Evolutionary conservation across 2,888 invertebrate species (phyloP).

Genomic region (Cepaea hortensis): DNA sequence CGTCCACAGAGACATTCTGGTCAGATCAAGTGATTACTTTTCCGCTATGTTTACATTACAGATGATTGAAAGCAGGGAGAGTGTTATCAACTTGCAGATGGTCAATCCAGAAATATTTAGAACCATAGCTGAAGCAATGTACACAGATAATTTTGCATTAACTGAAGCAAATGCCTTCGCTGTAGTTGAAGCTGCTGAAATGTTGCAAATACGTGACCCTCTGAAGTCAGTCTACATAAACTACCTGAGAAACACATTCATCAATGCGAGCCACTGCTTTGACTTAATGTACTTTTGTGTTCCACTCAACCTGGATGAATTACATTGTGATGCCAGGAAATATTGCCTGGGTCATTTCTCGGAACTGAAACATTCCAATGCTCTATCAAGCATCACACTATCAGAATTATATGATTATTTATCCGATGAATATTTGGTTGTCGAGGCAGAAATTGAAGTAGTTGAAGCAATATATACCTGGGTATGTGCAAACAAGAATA

Average conservation of each 20-base stretch:
- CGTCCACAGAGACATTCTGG: conserved; percentile 41
- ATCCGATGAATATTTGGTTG: conserved; percentile 41
- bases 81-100: conserved; percentile 19
- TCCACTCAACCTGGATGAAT: conserved; percentile 2
- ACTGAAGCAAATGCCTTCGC: conserved; percentile 30
- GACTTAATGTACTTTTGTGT: conserved; percentile 31
- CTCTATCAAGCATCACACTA: conserved; percentile 1
- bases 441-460: conserved; percentile 24
- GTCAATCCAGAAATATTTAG: conserved; percentile 26
- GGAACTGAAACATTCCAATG: conserved; percentile 7
- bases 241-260: conserved; percentile 26
- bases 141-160: conserved; percentile 28
- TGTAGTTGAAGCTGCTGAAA: conserved; percentile 18
- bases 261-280: conserved; percentile 17
- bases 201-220: conserved; percentile 19
- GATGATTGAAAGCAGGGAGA: conserved; percentile 35
- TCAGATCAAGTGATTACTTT: conserved; percentile 37
- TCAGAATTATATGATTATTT: conserved; percentile 32
- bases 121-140: conserved; percentile 33
- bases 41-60: conserved; percentile 44
- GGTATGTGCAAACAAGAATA: not conserved
- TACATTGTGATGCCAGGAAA: conserved; percentile 29
- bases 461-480: conserved; percentile 32
- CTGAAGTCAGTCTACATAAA: conserved; percentile 7
- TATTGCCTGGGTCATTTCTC: conserved; percentile 32